A percentile compares a stretch with the other conserved stretches of the same genome.
phyloP scores from a whole-genome alignment of 1,140 invertebrate species.

The Cepaea nemoralis region DNA sequence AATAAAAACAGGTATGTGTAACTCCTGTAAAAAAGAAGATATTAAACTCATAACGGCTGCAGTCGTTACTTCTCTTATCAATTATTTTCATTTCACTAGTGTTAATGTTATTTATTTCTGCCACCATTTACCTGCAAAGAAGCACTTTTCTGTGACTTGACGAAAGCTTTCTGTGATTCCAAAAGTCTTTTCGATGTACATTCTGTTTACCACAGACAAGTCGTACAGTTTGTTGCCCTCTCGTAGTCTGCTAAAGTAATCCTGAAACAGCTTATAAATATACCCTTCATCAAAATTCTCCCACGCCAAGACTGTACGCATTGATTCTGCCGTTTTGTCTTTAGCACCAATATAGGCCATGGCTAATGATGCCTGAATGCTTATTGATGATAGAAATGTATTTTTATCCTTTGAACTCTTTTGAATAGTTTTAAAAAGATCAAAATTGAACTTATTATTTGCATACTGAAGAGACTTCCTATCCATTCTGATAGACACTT shows the following conservation, averaged over 20 bases:
- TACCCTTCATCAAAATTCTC: conserved; percentile 25
- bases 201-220: conserved; percentile 26
- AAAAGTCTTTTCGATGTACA: conserved; percentile 6
- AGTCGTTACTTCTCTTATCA: too few relatives aligned
- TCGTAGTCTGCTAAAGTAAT: conserved; percentile 34
- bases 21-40: too few relatives aligned
- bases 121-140: conserved; percentile 2
- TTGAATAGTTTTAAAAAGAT: conserved; percentile 10
- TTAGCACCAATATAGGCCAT: conserved; percentile 79
- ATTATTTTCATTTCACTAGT: too few relatives aligned
- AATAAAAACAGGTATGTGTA: too few relatives aligned
- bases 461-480: not conserved
- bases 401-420: conserved; percentile 66
- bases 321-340: conserved; percentile 79
- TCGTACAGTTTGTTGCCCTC: not conserved
- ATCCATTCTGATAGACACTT: not conserved
- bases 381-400: conserved; percentile 79
- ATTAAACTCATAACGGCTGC: too few relatives aligned
- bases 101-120: too few relatives aligned
- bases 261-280: conserved; percentile 44
- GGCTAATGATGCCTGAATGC: conserved; percentile 78
- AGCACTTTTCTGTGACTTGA: conserved; percentile 16
- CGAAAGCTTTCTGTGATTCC: not conserved
- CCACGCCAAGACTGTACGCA: conserved; percentile 59
- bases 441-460: conserved; percentile 34